A percentile compares a stretch with the other conserved stretches of the same genome.
phyloP scores from a whole-genome alignment of 2,113 vertebrate genomes.

The Onychostoma macrolepis region DNA sequence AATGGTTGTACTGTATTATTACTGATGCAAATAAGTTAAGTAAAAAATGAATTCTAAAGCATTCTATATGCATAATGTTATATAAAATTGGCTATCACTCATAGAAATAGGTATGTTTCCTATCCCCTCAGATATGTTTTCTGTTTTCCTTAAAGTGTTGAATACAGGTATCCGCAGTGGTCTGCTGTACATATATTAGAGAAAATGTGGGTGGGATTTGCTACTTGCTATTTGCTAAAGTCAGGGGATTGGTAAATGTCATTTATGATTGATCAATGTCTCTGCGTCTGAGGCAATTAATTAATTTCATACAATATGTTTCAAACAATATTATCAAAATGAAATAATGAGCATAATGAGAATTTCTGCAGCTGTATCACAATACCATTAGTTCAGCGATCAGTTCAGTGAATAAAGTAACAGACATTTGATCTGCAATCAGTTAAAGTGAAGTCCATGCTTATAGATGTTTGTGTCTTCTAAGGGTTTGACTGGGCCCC shows the following conservation, averaged over 20 bases:
- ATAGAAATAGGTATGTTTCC: background rate
- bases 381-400: background rate
- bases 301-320: background rate
- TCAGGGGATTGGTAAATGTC: background rate
- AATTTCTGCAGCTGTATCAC: background rate
- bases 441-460: background rate
- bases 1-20: background rate
- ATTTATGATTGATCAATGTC: background rate
- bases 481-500: constrained; percentile 89
- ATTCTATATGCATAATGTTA: background rate
- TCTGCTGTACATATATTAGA: constrained; percentile 8
- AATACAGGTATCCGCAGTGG: background rate
- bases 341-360: background rate
- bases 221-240: background rate
- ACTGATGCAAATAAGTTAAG: background rate
- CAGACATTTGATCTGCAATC: background rate
- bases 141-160: background rate
- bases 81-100: background rate
- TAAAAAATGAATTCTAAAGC: background rate
- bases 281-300: background rate
- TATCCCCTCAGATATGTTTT: background rate
- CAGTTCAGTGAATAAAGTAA: background rate
- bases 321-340: too few relatives aligned
- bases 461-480: constrained; percentile 25
- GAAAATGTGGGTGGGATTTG: constrained; percentile 28